phyloP scores from a whole-genome alignment of 1,140 invertebrate species.

The Hycleus cichorii region DNA sequence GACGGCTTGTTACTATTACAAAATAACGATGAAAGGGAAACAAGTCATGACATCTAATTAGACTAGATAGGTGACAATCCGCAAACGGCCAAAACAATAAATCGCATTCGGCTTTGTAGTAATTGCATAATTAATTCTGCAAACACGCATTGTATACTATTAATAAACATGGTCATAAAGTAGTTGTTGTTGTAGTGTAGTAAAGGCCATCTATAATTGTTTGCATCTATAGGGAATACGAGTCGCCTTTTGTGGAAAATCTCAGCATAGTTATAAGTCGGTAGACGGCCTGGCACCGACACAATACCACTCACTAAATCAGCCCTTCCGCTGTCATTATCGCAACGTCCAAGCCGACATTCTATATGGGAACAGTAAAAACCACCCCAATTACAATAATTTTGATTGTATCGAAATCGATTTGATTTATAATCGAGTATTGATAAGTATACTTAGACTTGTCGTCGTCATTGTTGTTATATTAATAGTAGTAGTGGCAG shows the following conservation, averaged over 20 bases:
- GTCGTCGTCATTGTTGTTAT: conserved; percentile 6
- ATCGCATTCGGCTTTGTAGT: conserved; percentile 12
- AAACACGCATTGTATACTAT: conserved; percentile 24
- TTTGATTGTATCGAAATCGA: too few species aligned
- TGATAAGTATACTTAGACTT: conserved; percentile 12
- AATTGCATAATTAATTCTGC: conserved; percentile 26
- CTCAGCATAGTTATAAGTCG: conserved; percentile 4
- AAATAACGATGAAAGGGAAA: too few species aligned
- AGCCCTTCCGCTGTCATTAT: conserved; percentile 21
- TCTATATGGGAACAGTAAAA: too few species aligned
- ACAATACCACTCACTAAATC: conserved; percentile 28
- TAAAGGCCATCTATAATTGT: conserved; percentile 22
- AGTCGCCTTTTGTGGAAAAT: conserved; percentile 24
- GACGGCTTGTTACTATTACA: too few species aligned
- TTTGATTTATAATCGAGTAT: too few species aligned
- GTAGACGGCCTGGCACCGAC: conserved; percentile 30
- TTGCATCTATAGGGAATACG: conserved; percentile 16
- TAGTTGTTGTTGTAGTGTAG: conserved; percentile 14
- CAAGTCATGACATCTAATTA: too few species aligned
- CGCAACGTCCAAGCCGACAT: too few species aligned
- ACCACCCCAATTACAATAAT: too few species aligned
- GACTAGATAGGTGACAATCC: too few species aligned
- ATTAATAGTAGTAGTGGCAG: not conserved
- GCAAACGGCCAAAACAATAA: conserved; percentile 13
- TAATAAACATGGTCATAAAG: conserved; percentile 26